Evolutionary conservation across 2,888 invertebrate species (phyloP).

Genomic region (Oligia strigilis): DNA sequence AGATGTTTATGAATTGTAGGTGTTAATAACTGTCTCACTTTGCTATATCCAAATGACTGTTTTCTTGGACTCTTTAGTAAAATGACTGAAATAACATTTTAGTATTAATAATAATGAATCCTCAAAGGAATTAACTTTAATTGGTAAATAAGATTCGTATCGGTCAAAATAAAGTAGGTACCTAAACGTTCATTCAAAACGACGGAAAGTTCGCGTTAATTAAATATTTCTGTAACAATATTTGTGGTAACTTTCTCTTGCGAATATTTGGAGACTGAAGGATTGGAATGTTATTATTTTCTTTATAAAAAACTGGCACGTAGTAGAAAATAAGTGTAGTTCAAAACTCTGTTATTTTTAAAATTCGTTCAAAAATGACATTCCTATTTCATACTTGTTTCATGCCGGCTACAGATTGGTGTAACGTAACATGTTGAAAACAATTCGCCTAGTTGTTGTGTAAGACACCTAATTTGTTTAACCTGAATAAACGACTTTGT

Average conservation of each 20-base stretch:
- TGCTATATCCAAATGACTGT: not conserved
- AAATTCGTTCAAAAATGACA: not conserved
- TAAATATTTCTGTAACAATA: constrained; percentile 26
- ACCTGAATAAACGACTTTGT: too few species aligned
- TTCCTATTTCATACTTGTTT: not conserved
- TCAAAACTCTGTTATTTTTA: not conserved
- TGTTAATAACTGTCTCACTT: constrained; percentile 5
- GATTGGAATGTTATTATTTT: not conserved
- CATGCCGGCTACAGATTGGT: too few species aligned
- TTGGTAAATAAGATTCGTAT: constrained; percentile 15
- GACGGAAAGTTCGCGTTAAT: constrained; percentile 2
- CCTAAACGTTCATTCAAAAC: constrained; percentile 8
- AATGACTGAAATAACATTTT: not conserved
- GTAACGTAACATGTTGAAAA: too few species aligned
- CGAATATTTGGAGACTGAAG: constrained; percentile 16
- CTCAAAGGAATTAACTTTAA: constrained; percentile 18
- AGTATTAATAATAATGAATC: not conserved
- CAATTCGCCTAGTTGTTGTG: too few species aligned
- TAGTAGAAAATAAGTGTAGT: not conserved
- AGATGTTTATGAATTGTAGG: not conserved
- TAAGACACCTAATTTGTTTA: too few species aligned
- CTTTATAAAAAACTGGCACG: not conserved
- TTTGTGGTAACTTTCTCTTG: not conserved
- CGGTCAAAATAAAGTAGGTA: constrained; percentile 3
- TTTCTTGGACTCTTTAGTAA: not conserved